These are phyloP conservation scores for Scaptomyza flava DNA, from an alignment of 2,888 invertebrate genomes.

Conservation along the genomic window DNA sequence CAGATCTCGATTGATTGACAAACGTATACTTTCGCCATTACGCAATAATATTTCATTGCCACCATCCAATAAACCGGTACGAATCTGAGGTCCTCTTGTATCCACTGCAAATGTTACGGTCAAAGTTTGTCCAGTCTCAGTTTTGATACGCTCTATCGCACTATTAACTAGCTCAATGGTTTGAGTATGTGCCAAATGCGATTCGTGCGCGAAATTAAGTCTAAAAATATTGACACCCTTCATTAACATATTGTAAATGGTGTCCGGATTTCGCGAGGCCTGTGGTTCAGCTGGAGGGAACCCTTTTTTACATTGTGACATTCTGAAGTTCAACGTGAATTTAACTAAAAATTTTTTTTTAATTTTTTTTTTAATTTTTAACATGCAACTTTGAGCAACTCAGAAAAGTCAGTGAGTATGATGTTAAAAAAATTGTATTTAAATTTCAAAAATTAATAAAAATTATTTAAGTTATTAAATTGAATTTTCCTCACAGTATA, in stretches of 20 bases:
- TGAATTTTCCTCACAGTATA: no score
- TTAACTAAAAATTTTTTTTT: no score
- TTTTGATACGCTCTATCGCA: slow-evolving; percentile 90
- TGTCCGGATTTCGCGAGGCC: slow-evolving; percentile 90
- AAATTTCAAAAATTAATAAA: no score
- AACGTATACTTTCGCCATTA: slow-evolving; percentile 90
- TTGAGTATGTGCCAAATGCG: slow-evolving; percentile 95
- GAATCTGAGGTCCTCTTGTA: slow-evolving; percentile 86
- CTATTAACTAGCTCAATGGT: slow-evolving; percentile 94
- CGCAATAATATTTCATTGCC: slow-evolving; percentile 93
- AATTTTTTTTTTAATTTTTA: background rate
- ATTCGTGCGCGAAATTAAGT: slow-evolving; percentile 96
- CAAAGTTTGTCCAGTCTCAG: slow-evolving; percentile 88
- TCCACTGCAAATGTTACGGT: slow-evolving; percentile 97
- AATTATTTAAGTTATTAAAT: no score
- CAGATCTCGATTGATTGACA: slow-evolving; percentile 92
- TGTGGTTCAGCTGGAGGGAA: slow-evolving; percentile 92
- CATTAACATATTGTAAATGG: slow-evolving; percentile 95
- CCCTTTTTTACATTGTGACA: slow-evolving; percentile 84
- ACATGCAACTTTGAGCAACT: background rate
- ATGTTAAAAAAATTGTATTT: background rate
- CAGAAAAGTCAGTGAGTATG: background rate
- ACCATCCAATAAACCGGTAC: slow-evolving; percentile 92
- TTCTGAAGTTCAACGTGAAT: slow-evolving; percentile 2
- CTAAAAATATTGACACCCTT: slow-evolving; percentile 98